phyloP scores from a whole-genome alignment of 2,113 vertebrate genomes.

The Pimephales promelas region DNA sequence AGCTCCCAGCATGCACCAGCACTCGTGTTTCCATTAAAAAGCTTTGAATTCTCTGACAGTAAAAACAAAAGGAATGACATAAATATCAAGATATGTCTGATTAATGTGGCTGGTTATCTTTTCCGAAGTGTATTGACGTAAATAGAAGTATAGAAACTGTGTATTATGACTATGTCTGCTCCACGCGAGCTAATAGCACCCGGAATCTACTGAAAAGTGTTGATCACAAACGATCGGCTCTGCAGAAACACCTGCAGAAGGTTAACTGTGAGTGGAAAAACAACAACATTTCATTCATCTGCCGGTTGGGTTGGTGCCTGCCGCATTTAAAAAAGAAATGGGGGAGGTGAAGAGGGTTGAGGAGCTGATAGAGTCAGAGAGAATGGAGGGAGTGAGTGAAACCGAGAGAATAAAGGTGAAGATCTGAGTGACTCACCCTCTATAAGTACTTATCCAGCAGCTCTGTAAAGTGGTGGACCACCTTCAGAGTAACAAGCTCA shows the following conservation, averaged over 20 bases:
- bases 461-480: constrained; percentile 60
- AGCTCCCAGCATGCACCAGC: constrained; percentile 21
- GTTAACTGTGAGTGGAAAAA: constrained; percentile 40
- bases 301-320: constrained; percentile 42
- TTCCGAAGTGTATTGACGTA: neutral
- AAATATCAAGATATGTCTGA: constrained; percentile 12
- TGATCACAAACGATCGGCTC: constrained; percentile 39
- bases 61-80: constrained; percentile 45
- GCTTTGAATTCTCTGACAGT: constrained; percentile 45
- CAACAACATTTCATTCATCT: constrained; percentile 40
- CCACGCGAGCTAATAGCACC: neutral
- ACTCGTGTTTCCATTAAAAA: constrained; percentile 46
- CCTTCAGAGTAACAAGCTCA: constrained; percentile 62
- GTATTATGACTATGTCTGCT: neutral
- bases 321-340: constrained; percentile 36
- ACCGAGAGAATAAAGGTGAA: constrained; percentile 55
- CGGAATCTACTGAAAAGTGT: constrained; percentile 1
- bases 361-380: constrained; percentile 52
- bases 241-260: constrained; percentile 55
- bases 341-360: constrained; percentile 51
- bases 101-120: constrained; percentile 40
- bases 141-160: neutral
- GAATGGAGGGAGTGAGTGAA: constrained; percentile 49
- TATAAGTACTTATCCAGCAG: constrained; percentile 59
- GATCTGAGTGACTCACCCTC: constrained; percentile 56